Conservation (phyloP, 2,113 vertebrate genomes). For the Rattus rattus region DNA sequence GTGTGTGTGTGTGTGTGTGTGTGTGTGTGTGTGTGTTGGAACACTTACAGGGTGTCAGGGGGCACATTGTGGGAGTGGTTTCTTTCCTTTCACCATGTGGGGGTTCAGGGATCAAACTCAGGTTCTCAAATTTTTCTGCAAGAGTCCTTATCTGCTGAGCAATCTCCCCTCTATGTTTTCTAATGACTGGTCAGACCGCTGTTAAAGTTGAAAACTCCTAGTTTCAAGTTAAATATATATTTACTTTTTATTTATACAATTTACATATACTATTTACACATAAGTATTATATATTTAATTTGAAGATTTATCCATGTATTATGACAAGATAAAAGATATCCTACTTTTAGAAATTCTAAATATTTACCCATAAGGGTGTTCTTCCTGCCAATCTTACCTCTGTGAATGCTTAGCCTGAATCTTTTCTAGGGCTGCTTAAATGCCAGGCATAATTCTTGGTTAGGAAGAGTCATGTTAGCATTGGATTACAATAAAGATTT, state of each 20-base stretch:
- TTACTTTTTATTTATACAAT: neutral
- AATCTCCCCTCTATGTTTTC: neutral
- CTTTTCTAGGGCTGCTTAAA: constrained; percentile 68
- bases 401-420: constrained; percentile 55
- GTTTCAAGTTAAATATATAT: constrained; percentile 11
- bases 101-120: neutral
- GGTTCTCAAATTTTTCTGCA: neutral
- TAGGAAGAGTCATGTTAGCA: constrained; percentile 78
- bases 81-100: neutral
- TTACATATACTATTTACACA: neutral
- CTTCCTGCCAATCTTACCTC: neutral
- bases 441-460: constrained; percentile 76
- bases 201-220: constrained; percentile 39
- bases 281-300: neutral
- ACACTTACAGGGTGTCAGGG: neutral
- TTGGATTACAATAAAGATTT: constrained; percentile 78
- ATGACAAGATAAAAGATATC: constrained; percentile 4
- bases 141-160: neutral
- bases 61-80: neutral
- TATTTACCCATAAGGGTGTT: neutral
- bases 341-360: constrained; percentile 53
- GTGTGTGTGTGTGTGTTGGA: neutral
- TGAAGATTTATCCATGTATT: neutral
- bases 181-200: neutral
- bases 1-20: rapidly evolving